Conservation (phyloP, 2,888 invertebrate genomes). For the Zygothrica quintamaculata region DNA sequence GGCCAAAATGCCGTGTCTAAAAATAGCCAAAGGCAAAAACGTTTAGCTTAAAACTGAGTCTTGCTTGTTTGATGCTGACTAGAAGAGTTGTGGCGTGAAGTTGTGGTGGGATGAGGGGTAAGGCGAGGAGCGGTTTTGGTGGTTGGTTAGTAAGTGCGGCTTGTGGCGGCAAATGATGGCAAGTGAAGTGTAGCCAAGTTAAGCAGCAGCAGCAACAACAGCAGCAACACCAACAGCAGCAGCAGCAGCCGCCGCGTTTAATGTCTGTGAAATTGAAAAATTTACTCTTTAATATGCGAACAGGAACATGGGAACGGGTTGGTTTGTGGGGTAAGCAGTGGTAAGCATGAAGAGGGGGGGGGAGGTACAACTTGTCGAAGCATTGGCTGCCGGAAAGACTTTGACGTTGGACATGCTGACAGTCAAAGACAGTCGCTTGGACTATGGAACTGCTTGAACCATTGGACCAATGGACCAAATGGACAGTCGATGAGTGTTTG, state of each 20-base stretch:
- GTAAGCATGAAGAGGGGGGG: background rate
- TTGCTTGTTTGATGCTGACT: no score
- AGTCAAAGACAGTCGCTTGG: constrained; percentile 40
- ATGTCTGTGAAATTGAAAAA: constrained; percentile 81
- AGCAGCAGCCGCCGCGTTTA: constrained; percentile 71
- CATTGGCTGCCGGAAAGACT: constrained; percentile 74
- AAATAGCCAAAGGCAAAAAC: constrained; percentile 71
- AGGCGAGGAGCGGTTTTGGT: no score
- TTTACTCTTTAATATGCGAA: constrained; percentile 80
- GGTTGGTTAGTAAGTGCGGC: no score
- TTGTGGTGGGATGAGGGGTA: no score
- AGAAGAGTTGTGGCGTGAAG: background rate
- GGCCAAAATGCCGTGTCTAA: constrained; percentile 53
- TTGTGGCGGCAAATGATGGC: constrained; percentile 10
- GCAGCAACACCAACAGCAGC: constrained; percentile 35
- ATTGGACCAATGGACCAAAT: constrained; percentile 1
- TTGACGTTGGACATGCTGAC: constrained; percentile 60
- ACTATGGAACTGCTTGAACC: background rate
- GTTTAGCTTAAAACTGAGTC: constrained; percentile 64
- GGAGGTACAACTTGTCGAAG: constrained; percentile 27
- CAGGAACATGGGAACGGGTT: constrained; percentile 50
- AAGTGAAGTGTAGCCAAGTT: constrained; percentile 53
- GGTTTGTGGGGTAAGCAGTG: constrained; percentile 1
- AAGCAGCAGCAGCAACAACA: constrained; percentile 34
- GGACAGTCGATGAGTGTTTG: constrained; percentile 16